Percentiles rank a stretch among this genome's conserved stretches.
Conservation (phyloP, 30 jellyfish, hydroid and myxozoan species). For the Hydractinia symbiolongicarpus region DNA sequence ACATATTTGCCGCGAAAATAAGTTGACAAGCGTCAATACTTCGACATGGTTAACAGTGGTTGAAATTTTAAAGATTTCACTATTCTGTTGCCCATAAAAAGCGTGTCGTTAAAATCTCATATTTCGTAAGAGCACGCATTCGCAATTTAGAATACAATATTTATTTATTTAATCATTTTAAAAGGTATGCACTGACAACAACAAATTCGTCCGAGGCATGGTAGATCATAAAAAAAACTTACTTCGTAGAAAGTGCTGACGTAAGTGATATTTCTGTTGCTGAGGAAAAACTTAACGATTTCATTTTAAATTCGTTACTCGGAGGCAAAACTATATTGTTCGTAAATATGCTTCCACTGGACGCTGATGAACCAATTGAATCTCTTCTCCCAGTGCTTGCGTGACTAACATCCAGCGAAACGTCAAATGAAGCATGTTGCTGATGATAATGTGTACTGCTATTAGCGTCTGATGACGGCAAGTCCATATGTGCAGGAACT, state of each 20-base stretch:
- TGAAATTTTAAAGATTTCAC: too few relatives aligned
- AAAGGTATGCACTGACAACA: background rate
- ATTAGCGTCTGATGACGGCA: background rate
- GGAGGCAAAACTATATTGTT: background rate
- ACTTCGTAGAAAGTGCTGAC: conserved; percentile 23
- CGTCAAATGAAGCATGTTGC: background rate
- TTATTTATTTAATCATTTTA: too few relatives aligned
- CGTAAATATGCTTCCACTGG: background rate
- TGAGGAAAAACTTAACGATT: background rate
- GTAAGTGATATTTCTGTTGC: conserved; percentile 13
- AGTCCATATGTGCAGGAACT: conserved; percentile 16
- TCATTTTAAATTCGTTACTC: background rate
- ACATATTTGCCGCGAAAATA: too few relatives aligned
- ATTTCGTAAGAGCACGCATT: too few relatives aligned
- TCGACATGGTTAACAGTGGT: too few relatives aligned
- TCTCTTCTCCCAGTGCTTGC: background rate
- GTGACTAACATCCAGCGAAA: background rate
- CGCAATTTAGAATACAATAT: too few relatives aligned
- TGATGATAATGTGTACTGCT: background rate
- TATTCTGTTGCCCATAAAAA: too few relatives aligned
- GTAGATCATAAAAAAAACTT: background rate
- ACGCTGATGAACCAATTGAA: background rate
- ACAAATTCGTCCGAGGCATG: background rate
- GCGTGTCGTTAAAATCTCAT: too few relatives aligned
- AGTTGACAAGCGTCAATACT: too few relatives aligned